These are phyloP conservation scores for Dinothrombium tinctorium DNA, from an alignment of 1,140 invertebrate species.

Conservation along the genomic window DNA sequence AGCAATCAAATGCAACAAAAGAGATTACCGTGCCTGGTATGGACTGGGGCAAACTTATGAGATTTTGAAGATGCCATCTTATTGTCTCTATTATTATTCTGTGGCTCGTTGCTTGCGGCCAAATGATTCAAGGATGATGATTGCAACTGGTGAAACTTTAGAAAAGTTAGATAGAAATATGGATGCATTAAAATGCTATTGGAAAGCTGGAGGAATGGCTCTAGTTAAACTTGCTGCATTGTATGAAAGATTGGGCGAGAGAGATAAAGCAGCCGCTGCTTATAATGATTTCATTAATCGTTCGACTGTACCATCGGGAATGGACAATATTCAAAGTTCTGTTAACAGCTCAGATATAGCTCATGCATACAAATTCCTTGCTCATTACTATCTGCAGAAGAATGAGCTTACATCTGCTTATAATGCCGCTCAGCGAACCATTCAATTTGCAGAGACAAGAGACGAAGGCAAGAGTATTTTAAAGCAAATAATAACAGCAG, in stretches of 20 bases:
- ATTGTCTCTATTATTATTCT: constrained; percentile 91
- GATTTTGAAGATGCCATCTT: constrained; percentile 84
- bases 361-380: constrained; percentile 9
- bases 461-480: constrained; percentile 9
- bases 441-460: constrained; percentile 6
- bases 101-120: constrained; percentile 74
- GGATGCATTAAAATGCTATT: constrained; percentile 90
- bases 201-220: constrained; percentile 84
- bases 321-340: constrained; percentile 19
- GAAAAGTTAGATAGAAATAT: constrained; percentile 75
- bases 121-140: constrained; percentile 85
- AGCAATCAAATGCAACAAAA: constrained; percentile 79
- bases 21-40: constrained; percentile 94
- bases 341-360: constrained; percentile 6
- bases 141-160: constrained; percentile 85
- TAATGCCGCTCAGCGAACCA: constrained; percentile 8
- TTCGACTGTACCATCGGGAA: constrained; percentile 17
- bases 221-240: constrained; percentile 74
- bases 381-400: constrained; percentile 6
- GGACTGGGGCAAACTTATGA: constrained; percentile 93
- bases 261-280: constrained; percentile 64
- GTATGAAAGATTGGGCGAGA: constrained; percentile 62
- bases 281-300: constrained; percentile 72
- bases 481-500: not conserved
- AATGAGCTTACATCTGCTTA: constrained; percentile 6